Base-by-base conservation (phyloP, 2,888 invertebrate genomes). In the Phalangium opilio region DNA sequence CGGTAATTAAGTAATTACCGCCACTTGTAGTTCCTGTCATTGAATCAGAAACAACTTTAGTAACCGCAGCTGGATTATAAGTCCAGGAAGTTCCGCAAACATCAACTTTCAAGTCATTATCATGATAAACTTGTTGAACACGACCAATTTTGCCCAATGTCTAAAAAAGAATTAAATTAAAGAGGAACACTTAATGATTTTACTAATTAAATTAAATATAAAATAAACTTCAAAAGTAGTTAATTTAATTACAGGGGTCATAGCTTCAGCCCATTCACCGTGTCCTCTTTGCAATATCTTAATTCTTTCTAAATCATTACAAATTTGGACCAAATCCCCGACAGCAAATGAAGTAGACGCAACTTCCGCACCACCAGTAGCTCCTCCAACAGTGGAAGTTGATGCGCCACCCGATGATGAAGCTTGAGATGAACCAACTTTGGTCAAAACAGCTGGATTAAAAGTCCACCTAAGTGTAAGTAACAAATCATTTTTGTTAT, bases 1-100 rank as follows among this genome's bases (percentile, higher is more conserved):
- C 38, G 8, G n/a, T 14, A 10, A 12, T 36, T 12, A 38, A 38
- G n/a, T 38, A 38, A n/a, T 48, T 55, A 75, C 75, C 75, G 61
- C 81, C 81, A 67, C 81, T 83, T 19, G 81, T 81, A 57, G 82
- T 81, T 55, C 81, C 82, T 49, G 81, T 79, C 59, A 83, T 77
- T 46, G 82, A 82, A 67, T 84, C 83, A 51, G 79, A 81, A 2
- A 83, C 84, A 5, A 95, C 84, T 73, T 93, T 95, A 19, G 87
- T 87, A 11, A 95, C 91, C 42, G 91, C 91, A 55, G 85, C 74
- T 1, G 95, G 93, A 69, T 95, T 96, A 67, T 93, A 95, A 0
- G 93, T 95, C 95, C 95, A 96, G 1, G 90, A 91, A 2, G 91
- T 93, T 56, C 90, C 90, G 67, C 91, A 91, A 34, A 95, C 93